Base-by-base conservation (phyloP, 2,888 invertebrate genomes). In the Ectemnius lituratus region DNA sequence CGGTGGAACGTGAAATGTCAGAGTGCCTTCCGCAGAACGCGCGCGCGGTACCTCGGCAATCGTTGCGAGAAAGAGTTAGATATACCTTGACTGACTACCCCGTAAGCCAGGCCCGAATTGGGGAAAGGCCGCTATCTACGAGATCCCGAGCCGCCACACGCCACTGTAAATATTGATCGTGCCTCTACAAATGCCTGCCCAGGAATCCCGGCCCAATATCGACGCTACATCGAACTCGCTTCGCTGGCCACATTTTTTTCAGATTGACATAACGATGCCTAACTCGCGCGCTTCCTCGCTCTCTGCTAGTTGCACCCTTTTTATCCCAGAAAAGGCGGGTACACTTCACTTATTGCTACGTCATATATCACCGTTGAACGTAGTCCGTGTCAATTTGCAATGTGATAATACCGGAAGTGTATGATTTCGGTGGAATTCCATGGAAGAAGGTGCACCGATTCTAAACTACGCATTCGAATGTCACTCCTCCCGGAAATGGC, bases 1-100 rank as follows among this genome's bases (percentile, higher is more conserved):
- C 80, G 59, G 67, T 64, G 62, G 70, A 71, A 76, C 74, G 69
- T 58, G 73, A 82, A 82, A 80, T 78, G 83, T 80, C 82, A 73
- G 74, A 73, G 75, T 70, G 66, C 60, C 62, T 62, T 58, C 70
- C 46, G 62, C 37, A 70, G n/a, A 28, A 49, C 47, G 45, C 4
- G 23, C 63, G 59, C 28, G 16, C 23, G 5, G 18, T 52, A 11
- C 37, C 37, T 37, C 37, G 37, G 11, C 37, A 37, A 11, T 37
- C 11, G 47, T 28, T 70, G 61, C 57, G 64, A 16, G n/a, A 65
- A 65, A 73, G 37, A 20, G 49, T 16, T 18, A 57, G 57, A 14
- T 58, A 62, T 57, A 16, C 5, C 52, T 52, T 16, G 52, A 14
- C 14, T 16, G n/a, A 16, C 52, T 52, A 52, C 52, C n/a, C 52